Base-by-base conservation (phyloP, 35 echinoderm and acorn worm genomes). In the Strongylocentrotus purpuratus region DNA sequence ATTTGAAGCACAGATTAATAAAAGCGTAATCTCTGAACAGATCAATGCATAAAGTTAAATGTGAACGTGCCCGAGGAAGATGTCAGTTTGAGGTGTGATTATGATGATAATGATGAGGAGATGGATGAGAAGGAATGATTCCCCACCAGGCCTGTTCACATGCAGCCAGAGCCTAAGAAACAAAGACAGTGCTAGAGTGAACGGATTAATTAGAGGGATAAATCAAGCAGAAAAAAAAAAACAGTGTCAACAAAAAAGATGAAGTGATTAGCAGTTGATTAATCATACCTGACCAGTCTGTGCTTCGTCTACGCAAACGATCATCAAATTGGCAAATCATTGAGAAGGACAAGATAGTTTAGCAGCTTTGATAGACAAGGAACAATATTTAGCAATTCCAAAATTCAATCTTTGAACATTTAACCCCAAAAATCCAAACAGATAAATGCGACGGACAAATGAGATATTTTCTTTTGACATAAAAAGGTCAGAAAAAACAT, bases 201-300 rank as follows among this genome's bases (percentile, higher is more conserved):
- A 15, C 65, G 20, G 20, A 78, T 78, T 78, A 89, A 46, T 89
- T 33, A 89, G 25, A 89, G 87, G 87, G 32, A 28, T 33, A 45
- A 89, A 89, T 89, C 87, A 89, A 89, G 87, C 87, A 33, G 45
- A 89, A 89, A 89, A 89, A 89, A 7, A 35, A 33, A 28, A 18
- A 22, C 65, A 78, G 33, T 12, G 33, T 17, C 87, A 89, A 89
- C 87, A 2, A 25, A 89, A 78, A 89, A 45, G 33, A 46, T 89
- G 45, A 89, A n/a, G 87, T 89, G 87, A 89, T 45, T 89, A 89
- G 87, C 87, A 28, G 45, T 46, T 46, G 33, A 89, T 89, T 89
- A 89, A 89, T 89, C 87, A 89, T 89, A 89, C 87, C 85, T 89
- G 45, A 89, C 87, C 87, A 89, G 87, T 89, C 87, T 89, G 87